Evolutionary conservation across 2,888 invertebrate species (phyloP).

Genomic region (Chloroclysta siterata): DNA sequence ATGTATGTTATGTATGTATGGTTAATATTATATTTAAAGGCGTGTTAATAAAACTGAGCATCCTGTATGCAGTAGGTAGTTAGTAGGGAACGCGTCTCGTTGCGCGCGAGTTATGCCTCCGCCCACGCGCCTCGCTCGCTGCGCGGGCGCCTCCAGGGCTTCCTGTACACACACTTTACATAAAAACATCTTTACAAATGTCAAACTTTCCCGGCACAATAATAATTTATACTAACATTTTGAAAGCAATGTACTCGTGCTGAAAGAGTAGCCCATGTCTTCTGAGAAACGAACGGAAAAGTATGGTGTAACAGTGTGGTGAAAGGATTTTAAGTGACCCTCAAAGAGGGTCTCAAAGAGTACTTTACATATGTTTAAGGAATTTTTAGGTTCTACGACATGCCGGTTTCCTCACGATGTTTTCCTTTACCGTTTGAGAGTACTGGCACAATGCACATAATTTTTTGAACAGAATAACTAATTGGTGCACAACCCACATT

Average conservation of each 20-base stretch:
- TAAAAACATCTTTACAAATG: slow-evolving; percentile 7
- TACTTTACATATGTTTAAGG: too few relatives aligned
- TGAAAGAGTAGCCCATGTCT: too few relatives aligned
- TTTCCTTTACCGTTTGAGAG: too few relatives aligned
- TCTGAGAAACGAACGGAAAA: neutral
- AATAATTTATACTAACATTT: neutral
- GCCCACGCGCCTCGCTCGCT: slow-evolving; percentile 58
- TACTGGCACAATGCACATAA: too few relatives aligned
- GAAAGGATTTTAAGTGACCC: too few relatives aligned
- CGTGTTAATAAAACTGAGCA: slow-evolving; percentile 39
- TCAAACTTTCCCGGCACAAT: neutral
- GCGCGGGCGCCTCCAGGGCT: slow-evolving; percentile 51
- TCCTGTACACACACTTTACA: slow-evolving; percentile 21
- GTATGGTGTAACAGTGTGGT: neutral
- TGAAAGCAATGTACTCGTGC: neutral
- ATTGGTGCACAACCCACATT: too few relatives aligned
- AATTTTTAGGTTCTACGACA: too few relatives aligned
- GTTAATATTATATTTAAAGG: too few relatives aligned
- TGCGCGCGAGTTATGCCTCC: slow-evolving; percentile 75
- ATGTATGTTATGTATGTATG: too few relatives aligned
- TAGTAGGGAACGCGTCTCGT: slow-evolving; percentile 77
- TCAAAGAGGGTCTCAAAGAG: too few relatives aligned
- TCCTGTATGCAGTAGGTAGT: slow-evolving; percentile 71
- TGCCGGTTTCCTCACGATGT: too few relatives aligned
- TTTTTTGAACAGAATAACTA: too few relatives aligned